A percentile compares a stretch with the other conserved stretches of the same genome.
Conservation (phyloP, 30 jellyfish, hydroid and myxozoan species). For the Aurelia aurita region DNA sequence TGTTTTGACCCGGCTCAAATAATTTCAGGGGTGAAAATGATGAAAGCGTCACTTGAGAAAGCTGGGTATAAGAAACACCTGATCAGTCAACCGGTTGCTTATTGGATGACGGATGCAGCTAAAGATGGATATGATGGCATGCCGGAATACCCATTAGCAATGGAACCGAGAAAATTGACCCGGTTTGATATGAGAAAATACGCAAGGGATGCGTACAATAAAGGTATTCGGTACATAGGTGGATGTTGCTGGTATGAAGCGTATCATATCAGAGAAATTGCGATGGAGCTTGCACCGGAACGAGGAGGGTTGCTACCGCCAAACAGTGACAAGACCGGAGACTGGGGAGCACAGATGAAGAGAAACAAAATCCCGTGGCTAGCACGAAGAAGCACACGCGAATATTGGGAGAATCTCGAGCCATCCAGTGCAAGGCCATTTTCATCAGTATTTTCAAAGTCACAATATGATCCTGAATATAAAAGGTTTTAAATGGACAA, state of each 20-base stretch:
- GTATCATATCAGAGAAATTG: constrained; percentile 59
- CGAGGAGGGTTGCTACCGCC: constrained; percentile 23
- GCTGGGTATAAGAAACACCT: constrained; percentile 70
- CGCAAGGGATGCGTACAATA: constrained; percentile 59
- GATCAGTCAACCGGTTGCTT: constrained; percentile 72
- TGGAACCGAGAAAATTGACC: constrained; percentile 13
- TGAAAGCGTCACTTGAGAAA: constrained; percentile 70
- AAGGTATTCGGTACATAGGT: constrained; percentile 52
- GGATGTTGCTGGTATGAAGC: constrained; percentile 55
- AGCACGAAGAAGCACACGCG: constrained; percentile 9
- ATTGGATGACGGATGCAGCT: constrained; percentile 78
- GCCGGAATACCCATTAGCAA: constrained; percentile 71
- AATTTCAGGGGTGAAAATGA: constrained; percentile 33
- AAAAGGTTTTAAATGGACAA: no score
- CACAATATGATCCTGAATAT: no score
- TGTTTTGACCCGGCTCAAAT: constrained; percentile 72
- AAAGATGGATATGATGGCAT: constrained; percentile 58
- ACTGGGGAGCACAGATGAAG: background rate
- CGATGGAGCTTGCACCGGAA: constrained; percentile 21
- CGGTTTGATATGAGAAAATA: constrained; percentile 48
- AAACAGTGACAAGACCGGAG: background rate
- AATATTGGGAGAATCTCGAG: constrained; percentile 16
- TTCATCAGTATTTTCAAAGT: constrained; percentile 16
- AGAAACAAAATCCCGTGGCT: background rate
- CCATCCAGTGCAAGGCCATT: constrained; percentile 26